Percentiles rank a stretch among this genome's conserved stretches.
These are phyloP conservation scores for Bombus fervidus DNA, from an alignment of 1,140 invertebrate species.

Conservation along the genomic window DNA sequence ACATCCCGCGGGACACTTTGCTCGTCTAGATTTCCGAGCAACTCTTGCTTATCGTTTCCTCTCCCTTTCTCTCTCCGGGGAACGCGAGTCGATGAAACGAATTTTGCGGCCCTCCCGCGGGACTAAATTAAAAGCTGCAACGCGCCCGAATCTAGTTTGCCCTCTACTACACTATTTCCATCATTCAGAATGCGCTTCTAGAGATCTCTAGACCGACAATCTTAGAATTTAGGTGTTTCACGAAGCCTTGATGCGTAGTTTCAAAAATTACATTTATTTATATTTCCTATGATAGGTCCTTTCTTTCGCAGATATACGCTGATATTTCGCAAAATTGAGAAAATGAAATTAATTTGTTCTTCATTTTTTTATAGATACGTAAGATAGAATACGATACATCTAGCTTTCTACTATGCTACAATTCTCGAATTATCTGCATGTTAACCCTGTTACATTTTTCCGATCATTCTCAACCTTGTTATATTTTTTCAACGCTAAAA, in stretches of 20 bases:
- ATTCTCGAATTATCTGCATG: too few relatives aligned
- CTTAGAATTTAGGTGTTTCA: not conserved
- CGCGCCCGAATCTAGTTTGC: slow-evolving; percentile 14
- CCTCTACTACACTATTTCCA: not conserved
- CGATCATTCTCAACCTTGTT: too few relatives aligned
- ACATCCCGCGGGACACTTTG: slow-evolving; percentile 60
- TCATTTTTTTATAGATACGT: too few relatives aligned
- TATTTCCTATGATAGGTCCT: not conserved
- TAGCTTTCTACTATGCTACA: too few relatives aligned
- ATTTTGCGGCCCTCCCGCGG: slow-evolving; percentile 51
- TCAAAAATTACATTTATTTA: not conserved
- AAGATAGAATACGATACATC: too few relatives aligned
- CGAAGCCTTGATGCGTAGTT: too few relatives aligned
- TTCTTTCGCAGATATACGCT: too few relatives aligned
- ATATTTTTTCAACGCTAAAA: too few relatives aligned
- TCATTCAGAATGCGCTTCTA: not conserved
- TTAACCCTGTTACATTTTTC: too few relatives aligned
- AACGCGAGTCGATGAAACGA: slow-evolving; percentile 57
- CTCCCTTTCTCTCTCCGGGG: slow-evolving; percentile 33
- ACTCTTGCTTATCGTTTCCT: slow-evolving; percentile 24
- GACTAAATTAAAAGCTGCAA: slow-evolving; percentile 59
- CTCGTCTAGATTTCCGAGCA: slow-evolving; percentile 59
- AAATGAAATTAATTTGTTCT: too few relatives aligned
- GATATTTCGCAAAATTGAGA: too few relatives aligned
- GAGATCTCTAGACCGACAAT: not conserved